A percentile compares a stretch with the other conserved stretches of the same genome.
Conservation (phyloP, 2,888 invertebrate genomes). For the Esperia sulphurella region DNA sequence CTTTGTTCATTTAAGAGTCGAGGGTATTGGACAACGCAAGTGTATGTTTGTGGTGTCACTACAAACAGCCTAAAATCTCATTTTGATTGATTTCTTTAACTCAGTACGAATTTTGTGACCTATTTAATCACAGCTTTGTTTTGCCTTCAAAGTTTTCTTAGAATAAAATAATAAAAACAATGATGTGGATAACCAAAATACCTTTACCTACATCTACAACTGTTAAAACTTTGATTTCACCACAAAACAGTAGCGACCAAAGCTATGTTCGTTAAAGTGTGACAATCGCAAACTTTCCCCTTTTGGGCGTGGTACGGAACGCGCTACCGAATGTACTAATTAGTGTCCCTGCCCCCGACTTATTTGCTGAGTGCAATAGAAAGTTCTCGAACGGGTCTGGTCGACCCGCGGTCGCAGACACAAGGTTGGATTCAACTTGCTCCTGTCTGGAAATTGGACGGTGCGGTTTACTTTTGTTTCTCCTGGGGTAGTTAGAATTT, state of each 20-base stretch:
- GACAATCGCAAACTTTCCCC: conserved; percentile 56
- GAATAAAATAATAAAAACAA: too few relatives aligned
- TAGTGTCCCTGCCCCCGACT: conserved; percentile 39
- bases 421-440: conserved; percentile 35
- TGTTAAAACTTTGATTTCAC: conserved; percentile 15
- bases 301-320: conserved; percentile 48
- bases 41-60: too few relatives aligned
- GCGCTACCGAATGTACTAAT: conserved; percentile 62
- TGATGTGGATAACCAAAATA: not conserved
- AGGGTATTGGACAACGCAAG: too few relatives aligned
- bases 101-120: too few relatives aligned
- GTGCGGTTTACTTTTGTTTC: conserved; percentile 29
- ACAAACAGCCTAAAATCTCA: too few relatives aligned
- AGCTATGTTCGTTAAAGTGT: conserved; percentile 48
- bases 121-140: too few relatives aligned
- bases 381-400: conserved; percentile 46
- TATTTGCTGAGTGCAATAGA: conserved; percentile 61
- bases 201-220: conserved; percentile 11
- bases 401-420: conserved; percentile 28
- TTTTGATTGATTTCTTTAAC: too few relatives aligned
- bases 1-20: too few relatives aligned
- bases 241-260: conserved; percentile 26
- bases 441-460: conserved; percentile 26
- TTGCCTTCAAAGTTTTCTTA: too few relatives aligned
- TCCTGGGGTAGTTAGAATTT: not conserved